Evolutionary conservation across 1,140 invertebrate species (phyloP), one percentile per base, ranked within the genome.

Genomic region (Heliconius congener): DNA sequence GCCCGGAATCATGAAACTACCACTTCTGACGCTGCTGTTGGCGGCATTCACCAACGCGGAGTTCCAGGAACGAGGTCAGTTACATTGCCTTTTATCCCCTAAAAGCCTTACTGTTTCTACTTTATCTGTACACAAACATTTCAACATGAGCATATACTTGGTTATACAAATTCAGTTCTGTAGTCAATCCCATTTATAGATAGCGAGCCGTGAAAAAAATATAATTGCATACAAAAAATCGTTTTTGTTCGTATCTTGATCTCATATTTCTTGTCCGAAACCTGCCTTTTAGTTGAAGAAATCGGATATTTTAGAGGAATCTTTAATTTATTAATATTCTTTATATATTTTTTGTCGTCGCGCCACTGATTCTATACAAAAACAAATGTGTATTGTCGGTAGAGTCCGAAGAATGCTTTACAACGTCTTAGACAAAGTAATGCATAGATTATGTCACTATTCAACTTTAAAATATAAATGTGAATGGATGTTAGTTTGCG

Each of bases 41-140:
- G 81, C 85, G 76, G 83, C 85, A n/a, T 73, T 81, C 74, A 82
- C 86, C 82, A 76, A 57, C 57, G 90, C 90, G 46, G 90, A 91
- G 13, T 80, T 93, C 34, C 90, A 93, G 82, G 91, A 93, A 82
- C 87, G 89, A 93, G 91, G 91, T 91, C 78, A 87, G 87, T 19
- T n/a, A 55, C 52, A 18, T 66, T 27, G 8, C 66, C 18, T 42
- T 19, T 52, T 37, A 42, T 19, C 30, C 23, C 52, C 73, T 30
- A 2, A 52, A 74, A 52, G 73, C 73, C 60, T 66, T 66, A 13
- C 55, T 18, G 11, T 19, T 57, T 23, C 55, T 23, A 57, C 55
- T 11, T 57, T 23, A 8, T 57, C n/a, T 57, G 55, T 57, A 57
- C 55, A 57, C n/a, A 23, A 57, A 57, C 9, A 23, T 57, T 57